These are phyloP conservation scores for Melikaiella ostensackeni DNA, from an alignment of 2,888 invertebrate genomes.

Conservation along the genomic window DNA sequence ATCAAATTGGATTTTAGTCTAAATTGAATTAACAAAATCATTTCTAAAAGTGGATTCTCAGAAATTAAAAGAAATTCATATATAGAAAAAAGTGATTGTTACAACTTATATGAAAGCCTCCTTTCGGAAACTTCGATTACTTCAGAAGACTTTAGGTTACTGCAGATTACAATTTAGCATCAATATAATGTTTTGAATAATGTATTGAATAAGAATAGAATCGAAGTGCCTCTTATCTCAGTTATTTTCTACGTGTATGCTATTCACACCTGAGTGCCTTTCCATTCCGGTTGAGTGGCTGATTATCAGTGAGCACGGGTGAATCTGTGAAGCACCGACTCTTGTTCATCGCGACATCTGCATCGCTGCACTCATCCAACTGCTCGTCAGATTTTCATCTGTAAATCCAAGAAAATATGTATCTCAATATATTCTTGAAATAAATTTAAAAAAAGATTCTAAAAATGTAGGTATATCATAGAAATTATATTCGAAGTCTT, in stretches of 20 bases:
- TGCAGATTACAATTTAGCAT: background rate
- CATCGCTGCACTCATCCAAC: constrained; percentile 48
- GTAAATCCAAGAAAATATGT: constrained; percentile 43
- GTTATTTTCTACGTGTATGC: background rate
- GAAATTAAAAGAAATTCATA: too few relatives aligned
- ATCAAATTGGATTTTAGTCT: too few relatives aligned
- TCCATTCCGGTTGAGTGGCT: constrained; percentile 72
- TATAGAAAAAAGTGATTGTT: too few relatives aligned
- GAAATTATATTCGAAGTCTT: too few relatives aligned
- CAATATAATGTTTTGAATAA: background rate
- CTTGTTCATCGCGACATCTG: constrained; percentile 55
- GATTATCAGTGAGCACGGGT: constrained; percentile 65
- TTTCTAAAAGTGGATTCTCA: too few relatives aligned
- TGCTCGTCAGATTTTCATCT: constrained; percentile 51
- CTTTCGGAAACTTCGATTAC: too few relatives aligned
- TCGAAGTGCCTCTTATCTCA: background rate
- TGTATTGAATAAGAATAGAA: constrained; percentile 7
- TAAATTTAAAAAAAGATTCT: background rate
- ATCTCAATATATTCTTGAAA: background rate
- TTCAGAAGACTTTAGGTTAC: too few relatives aligned
- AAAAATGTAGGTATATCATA: too few relatives aligned
- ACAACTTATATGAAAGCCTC: too few relatives aligned
- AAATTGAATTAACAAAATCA: too few relatives aligned
- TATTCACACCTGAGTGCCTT: constrained; percentile 70
- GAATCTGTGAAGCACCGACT: constrained; percentile 64